Evolutionary conservation across 2,888 invertebrate species (phyloP).

Genomic region (Criorhina ranunculi): DNA sequence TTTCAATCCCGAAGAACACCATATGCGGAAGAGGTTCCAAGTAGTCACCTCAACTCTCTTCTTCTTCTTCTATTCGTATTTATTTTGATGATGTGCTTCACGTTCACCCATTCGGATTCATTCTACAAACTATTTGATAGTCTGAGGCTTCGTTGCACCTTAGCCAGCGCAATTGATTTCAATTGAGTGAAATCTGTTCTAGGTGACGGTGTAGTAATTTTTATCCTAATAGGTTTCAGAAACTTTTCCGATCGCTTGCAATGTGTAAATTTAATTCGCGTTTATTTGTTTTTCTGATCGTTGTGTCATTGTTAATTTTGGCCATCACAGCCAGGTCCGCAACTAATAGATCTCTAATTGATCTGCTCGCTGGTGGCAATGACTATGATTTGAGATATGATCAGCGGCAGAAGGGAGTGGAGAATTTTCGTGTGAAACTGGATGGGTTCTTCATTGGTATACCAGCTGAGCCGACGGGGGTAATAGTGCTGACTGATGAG

Average conservation of each 20-base stretch:
- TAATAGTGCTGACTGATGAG: conserved; percentile 77
- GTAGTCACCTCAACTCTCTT: conserved; percentile 15
- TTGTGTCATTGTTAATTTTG: conserved; percentile 79
- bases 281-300: conserved; percentile 81
- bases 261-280: conserved; percentile 84
- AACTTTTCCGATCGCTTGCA: background rate
- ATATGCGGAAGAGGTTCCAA: conserved; percentile 65
- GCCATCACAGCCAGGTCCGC: conserved; percentile 47
- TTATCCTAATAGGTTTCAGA: background rate
- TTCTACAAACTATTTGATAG: conserved; percentile 55
- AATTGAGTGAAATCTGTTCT: conserved; percentile 68
- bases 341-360: conserved; percentile 56
- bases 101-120: conserved; percentile 52
- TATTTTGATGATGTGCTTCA: conserved; percentile 17
- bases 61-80: conserved; percentile 9
- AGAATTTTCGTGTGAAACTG: conserved; percentile 89
- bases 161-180: conserved; percentile 58
- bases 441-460: conserved; percentile 82
- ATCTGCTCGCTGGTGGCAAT: conserved; percentile 77
- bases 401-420: conserved; percentile 91
- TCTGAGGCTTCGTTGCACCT: conserved; percentile 70
- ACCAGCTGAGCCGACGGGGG: conserved; percentile 77
- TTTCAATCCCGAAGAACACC: conserved; percentile 31
- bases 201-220: conserved; percentile 45
- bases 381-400: conserved; percentile 86